Evolutionary conservation across 2,113 vertebrate genomes (phyloP).

Genomic region (Prolemur simus): DNA sequence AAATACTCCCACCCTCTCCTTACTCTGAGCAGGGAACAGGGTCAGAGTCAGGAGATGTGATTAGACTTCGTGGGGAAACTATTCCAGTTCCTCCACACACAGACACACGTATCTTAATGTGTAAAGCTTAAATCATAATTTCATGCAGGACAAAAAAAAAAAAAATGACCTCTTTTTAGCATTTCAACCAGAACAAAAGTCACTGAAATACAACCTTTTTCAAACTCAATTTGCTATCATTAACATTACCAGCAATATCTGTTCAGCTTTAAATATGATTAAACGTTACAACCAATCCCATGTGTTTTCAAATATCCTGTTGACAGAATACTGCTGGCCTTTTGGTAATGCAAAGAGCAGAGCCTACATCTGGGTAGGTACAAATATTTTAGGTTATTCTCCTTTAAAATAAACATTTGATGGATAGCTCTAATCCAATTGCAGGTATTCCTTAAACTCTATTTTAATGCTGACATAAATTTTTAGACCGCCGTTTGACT

Average conservation of each 20-base stretch:
- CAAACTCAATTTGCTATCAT: constrained; percentile 43
- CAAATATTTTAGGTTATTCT: constrained; percentile 62
- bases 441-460: background rate
- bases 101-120: background rate
- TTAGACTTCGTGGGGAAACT: background rate
- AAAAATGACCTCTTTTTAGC: background rate
- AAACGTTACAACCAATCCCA: background rate
- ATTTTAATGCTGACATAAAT: background rate
- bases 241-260: constrained; percentile 19
- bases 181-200: constrained; percentile 48
- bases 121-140: constrained; percentile 15
- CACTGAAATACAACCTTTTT: constrained; percentile 39
- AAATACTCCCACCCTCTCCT: background rate
- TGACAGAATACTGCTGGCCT: constrained; percentile 14
- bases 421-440: background rate
- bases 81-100: background rate
- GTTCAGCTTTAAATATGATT: constrained; percentile 16
- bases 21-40: background rate
- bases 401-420: constrained; percentile 66
- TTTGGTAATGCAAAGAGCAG: constrained; percentile 41
- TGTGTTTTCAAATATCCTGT: constrained; percentile 46
- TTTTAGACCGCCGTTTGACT: constrained; percentile 12
- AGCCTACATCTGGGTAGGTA: constrained; percentile 14
- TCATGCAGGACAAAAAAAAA: background rate
- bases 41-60: background rate